Evolutionary conservation across 2,113 vertebrate species (phyloP), one percentile per base, ranked within the genome.

Genomic region (Melospiza melodia): DNA sequence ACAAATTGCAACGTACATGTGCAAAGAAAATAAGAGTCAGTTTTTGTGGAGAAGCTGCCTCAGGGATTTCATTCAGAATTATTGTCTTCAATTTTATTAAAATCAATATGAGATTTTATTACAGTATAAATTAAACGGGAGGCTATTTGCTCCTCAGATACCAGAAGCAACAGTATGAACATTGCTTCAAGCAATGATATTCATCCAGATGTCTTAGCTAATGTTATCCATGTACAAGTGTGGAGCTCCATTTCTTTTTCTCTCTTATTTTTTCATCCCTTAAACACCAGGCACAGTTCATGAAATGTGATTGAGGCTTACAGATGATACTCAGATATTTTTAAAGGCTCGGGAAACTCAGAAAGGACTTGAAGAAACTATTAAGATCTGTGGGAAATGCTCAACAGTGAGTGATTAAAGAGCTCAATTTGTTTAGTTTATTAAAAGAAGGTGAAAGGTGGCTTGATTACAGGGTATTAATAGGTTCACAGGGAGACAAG

Each of bases 31-130:
- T 35, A 81, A 84, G 35, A 93, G 80, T 63, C 59, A 41, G 84
- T 92, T 97, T 73, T 95, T 89, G 73, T 19, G n/a, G 91, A 97
- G 87, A 95, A 96, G 84, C 78, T 94, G 96, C 96, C 96, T 91
- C 63, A 46, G 95, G 97, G 90, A 95, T 95, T 96, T 96, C 62
- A 95, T 95, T 97, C 94, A 96, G 97, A 98, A 97, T 95, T 55
- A 97, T 96, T 63, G 51, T 94, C 97, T 97, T 97, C 97, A 96
- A 92, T 96, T 97, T 98, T 98, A 98, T 98, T 97, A 97, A 98
- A 98, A 97, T 98, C 97, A 97, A 97, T 98, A 97, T 65, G 90
- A 97, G 85, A 94, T 97, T 97, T 98, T 97, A 98, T 97, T 97
- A 95, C 88, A 84, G 86, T 95, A 92, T 97, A 98, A 98, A 98